Evolutionary conservation across 2,797 vertebrate genomes (phyloP).

Genomic region (Danionella dracula): DNA sequence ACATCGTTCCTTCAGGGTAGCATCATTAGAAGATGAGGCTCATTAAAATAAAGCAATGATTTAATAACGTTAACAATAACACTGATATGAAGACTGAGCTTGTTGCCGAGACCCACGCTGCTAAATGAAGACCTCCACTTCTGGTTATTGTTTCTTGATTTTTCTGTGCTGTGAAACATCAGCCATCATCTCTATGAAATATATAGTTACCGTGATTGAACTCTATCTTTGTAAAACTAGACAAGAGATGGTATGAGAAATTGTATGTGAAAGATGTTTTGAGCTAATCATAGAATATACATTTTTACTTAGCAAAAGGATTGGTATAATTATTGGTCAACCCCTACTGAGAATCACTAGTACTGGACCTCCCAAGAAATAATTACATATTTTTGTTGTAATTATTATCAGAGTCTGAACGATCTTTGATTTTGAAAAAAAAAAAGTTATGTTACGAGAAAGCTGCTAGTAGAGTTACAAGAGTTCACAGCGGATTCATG

Average conservation of each 20-base stretch:
- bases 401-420: too few relatives aligned
- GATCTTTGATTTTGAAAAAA: too few relatives aligned
- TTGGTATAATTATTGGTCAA: too few relatives aligned
- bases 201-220: background rate
- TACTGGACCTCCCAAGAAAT: too few relatives aligned
- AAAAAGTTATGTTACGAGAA: too few relatives aligned
- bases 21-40: constrained; percentile 60
- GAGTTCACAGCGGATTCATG: too few relatives aligned
- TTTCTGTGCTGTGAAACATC: background rate
- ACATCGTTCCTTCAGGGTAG: constrained; percentile 62
- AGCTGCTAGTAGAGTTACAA: too few relatives aligned
- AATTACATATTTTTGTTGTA: too few relatives aligned
- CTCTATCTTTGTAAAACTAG: background rate
- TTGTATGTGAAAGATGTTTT: too few relatives aligned
- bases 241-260: background rate
- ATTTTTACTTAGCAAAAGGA: too few relatives aligned
- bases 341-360: too few relatives aligned
- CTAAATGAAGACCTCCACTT: constrained; percentile 43
- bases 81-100: constrained; percentile 49
- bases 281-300: too few relatives aligned
- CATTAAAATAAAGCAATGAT: constrained; percentile 68
- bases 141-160: background rate
- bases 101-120: constrained; percentile 4
- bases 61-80: constrained; percentile 64
- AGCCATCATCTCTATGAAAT: background rate